A percentile compares a stretch with the other conserved stretches of the same genome.
Evolutionary conservation across 2,797 vertebrate genomes (phyloP).

Genomic region (Clarias laeviceps): DNA sequence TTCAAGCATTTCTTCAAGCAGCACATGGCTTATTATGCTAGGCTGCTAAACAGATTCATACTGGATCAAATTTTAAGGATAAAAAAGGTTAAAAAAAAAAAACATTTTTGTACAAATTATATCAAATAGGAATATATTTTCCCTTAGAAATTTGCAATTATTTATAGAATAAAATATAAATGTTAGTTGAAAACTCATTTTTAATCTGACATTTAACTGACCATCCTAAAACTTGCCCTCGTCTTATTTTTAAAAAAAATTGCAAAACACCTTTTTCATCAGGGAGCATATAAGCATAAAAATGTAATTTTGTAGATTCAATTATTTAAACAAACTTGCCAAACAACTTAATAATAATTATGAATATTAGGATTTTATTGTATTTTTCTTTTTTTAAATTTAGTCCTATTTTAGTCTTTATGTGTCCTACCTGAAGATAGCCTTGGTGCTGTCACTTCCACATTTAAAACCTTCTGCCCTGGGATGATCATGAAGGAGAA

Average conservation of each 20-base stretch:
- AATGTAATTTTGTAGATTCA: background rate
- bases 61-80: background rate
- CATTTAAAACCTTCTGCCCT: constrained; percentile 88
- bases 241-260: background rate
- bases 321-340: background rate
- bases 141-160: background rate
- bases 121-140: background rate
- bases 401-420: background rate
- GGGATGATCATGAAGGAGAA: constrained; percentile 13
- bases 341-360: background rate
- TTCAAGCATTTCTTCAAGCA: background rate
- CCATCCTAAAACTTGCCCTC: background rate
- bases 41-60: background rate
- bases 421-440: constrained; percentile 82
- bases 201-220: background rate
- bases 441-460: constrained; percentile 87
- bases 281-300: background rate
- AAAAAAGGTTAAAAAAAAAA: background rate
- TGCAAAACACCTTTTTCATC: background rate
- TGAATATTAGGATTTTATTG: background rate
- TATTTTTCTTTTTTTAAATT: background rate
- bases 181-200: background rate
- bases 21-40: background rate
- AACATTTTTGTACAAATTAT: background rate
- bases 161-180: background rate